Conservation (phyloP, 2,797 vertebrate species). For the Sylvilagus floridanus region DNA sequence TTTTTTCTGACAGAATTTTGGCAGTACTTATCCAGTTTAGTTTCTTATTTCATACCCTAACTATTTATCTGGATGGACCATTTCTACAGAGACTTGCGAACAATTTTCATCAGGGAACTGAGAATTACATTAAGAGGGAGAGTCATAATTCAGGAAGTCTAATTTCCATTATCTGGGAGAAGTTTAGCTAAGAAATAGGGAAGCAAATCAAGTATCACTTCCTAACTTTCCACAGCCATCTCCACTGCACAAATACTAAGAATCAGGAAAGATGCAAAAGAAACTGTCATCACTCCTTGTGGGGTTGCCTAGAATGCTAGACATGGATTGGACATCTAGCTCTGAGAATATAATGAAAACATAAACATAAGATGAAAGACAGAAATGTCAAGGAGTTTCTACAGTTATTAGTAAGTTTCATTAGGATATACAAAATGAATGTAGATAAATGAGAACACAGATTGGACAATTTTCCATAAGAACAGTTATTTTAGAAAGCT, state of each 20-base stretch:
- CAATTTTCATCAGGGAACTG: neutral
- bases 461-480: neutral
- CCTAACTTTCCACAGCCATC: neutral
- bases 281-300: slow-evolving; percentile 15
- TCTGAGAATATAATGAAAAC: neutral
- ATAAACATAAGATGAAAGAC: neutral
- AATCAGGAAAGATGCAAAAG: neutral
- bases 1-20: neutral
- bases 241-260: neutral
- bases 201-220: neutral
- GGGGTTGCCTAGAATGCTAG: neutral
- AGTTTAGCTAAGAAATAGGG: neutral
- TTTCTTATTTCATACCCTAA: neutral
- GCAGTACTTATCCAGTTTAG: neutral
- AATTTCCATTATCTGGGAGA: neutral
- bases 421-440: neutral
- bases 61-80: neutral
- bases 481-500: neutral
- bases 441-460: neutral
- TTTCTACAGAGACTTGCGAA: neutral
- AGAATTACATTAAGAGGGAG: slow-evolving; percentile 32
- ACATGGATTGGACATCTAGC: neutral
- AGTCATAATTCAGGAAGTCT: neutral
- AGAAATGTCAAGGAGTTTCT: neutral
- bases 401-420: neutral